Base-by-base conservation (phyloP, 2,888 invertebrate species). In the Drosophila neutralis region DNA sequence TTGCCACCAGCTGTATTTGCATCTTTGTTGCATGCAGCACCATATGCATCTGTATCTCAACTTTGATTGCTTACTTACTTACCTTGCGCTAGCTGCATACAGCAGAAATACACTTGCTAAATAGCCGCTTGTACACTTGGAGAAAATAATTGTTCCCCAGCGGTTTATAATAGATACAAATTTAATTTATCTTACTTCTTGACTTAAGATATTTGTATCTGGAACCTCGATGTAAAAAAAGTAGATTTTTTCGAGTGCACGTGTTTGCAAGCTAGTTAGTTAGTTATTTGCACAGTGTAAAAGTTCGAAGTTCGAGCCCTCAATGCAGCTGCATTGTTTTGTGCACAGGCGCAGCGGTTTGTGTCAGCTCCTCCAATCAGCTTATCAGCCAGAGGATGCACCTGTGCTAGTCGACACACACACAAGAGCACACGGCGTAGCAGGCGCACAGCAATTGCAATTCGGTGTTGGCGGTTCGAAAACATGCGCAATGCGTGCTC, bases 331-430 rank as follows among this genome's bases (percentile, higher is more conserved):
- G 63, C 56, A 71, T 71, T 71, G 71, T 70, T 36, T 27, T 24
- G 59, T 48, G 48, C 57, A 64, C 58, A 63, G 42, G 52, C 35
- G 59, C 52, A 38, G n/a, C 73, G 49, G 31, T 38, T 52, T 49
- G 61, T 66, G 57, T 54, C 59, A 69, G 59, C 70, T 72, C 49
- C 76, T 76, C 61, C 76, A 80, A 76, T 76, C 80, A 76, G 81
- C 81, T 73, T 80, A 80, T 80, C 80, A 83, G 36, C 40, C 35
- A 42, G 73, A 33, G 49, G 42, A 59, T 38, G 66, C 67, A 73
- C 68, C 69, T 73, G 75, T 58, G 29, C 27, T 13, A 21, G 33
- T 51, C 27, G 21, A 13, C 60, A 59, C 1, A 57, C 45, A 27
- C 33, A 15, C 21, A 8, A 18, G n/a, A 27, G 54, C 29, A 59